These are phyloP conservation scores for Notothenia rossii DNA, from an alignment of 2,113 vertebrate species.

Conservation along the genomic window DNA sequence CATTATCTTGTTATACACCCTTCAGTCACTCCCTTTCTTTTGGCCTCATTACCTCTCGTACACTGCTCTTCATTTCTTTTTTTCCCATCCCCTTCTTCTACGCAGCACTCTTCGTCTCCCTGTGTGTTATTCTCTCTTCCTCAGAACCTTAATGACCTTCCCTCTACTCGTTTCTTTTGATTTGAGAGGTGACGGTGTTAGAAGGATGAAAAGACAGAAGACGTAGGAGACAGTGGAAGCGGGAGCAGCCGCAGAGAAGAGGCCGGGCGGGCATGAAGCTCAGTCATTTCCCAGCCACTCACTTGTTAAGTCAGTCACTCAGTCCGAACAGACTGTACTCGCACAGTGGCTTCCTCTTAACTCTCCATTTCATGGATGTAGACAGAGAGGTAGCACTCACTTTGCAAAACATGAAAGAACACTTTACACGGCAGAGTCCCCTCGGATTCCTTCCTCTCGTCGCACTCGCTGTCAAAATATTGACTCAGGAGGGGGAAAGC, in stretches of 20 bases:
- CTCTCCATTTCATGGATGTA: conserved; percentile 64
- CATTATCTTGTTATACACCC: conserved; percentile 50
- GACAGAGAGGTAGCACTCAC: conserved; percentile 56
- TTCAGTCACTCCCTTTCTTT: conserved; percentile 53
- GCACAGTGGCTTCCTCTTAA: conserved; percentile 54
- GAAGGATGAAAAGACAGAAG: conserved; percentile 22
- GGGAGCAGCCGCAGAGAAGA: conserved; percentile 19
- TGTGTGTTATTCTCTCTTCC: conserved; percentile 27
- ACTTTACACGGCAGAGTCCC: conserved; percentile 69
- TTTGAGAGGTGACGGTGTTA: conserved; percentile 30
- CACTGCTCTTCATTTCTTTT: conserved; percentile 64
- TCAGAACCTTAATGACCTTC: conserved; percentile 50
- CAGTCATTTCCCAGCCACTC: conserved; percentile 56
- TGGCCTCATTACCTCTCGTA: conserved; percentile 66
- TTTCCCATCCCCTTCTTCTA: conserved; percentile 46
- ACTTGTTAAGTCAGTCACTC: conserved; percentile 57
- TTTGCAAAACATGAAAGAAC: conserved; percentile 78
- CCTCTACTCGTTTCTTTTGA: conserved; percentile 9
- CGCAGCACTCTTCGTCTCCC: conserved; percentile 22
- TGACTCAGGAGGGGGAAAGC: conserved; percentile 61
- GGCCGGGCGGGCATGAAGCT: not conserved
- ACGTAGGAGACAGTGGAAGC: conserved; percentile 2
- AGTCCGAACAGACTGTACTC: conserved; percentile 50
- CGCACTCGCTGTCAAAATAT: conserved; percentile 72
- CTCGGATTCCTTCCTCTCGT: conserved; percentile 59